A percentile compares a stretch with the other conserved stretches of the same genome.
Conservation (phyloP, 2,797 vertebrate genomes). For the Hoplostethus atlanticus region DNA sequence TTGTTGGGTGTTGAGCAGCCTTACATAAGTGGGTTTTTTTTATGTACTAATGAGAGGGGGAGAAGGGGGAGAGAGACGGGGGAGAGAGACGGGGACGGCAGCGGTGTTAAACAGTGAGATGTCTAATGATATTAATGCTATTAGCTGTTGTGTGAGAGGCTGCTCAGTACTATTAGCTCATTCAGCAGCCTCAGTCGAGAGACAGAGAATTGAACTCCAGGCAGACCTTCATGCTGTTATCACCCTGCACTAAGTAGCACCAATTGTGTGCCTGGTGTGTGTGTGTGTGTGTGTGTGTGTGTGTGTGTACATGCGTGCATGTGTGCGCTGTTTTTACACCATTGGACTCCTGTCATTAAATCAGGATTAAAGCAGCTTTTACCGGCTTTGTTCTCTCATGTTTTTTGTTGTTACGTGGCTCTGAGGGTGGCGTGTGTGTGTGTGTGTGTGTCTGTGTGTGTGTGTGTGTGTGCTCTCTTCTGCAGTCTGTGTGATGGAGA, state of each 20-base stretch:
- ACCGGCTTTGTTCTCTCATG: conserved; percentile 54
- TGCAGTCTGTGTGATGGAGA: conserved; percentile 40
- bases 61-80: conserved; percentile 29
- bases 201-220: conserved; percentile 28
- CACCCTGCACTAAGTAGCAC: conserved; percentile 33
- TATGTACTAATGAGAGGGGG: conserved; percentile 61
- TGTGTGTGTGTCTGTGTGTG: conserved; percentile 17
- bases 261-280: conserved; percentile 18
- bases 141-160: conserved; percentile 54
- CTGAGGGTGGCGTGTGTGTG: conserved; percentile 44
- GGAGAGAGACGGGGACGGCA: conserved; percentile 44
- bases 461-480: conserved; percentile 25
- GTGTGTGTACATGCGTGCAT: conserved; percentile 27
- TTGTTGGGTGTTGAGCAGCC: conserved; percentile 47
- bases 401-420: conserved; percentile 25
- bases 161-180: conserved; percentile 41
- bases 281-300: conserved; percentile 29
- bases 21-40: conserved; percentile 67
- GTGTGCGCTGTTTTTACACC: conserved; percentile 23
- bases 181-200: conserved; percentile 27
- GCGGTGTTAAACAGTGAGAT: conserved; percentile 58
- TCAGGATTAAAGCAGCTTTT: conserved; percentile 70
- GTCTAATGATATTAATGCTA: conserved; percentile 66
- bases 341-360: conserved; percentile 51
- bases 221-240: conserved; percentile 39